A percentile compares a stretch with the other conserved stretches of the same genome.
Evolutionary conservation across 2,888 invertebrate species (phyloP).

Genomic region (Luperina nickerlii): DNA sequence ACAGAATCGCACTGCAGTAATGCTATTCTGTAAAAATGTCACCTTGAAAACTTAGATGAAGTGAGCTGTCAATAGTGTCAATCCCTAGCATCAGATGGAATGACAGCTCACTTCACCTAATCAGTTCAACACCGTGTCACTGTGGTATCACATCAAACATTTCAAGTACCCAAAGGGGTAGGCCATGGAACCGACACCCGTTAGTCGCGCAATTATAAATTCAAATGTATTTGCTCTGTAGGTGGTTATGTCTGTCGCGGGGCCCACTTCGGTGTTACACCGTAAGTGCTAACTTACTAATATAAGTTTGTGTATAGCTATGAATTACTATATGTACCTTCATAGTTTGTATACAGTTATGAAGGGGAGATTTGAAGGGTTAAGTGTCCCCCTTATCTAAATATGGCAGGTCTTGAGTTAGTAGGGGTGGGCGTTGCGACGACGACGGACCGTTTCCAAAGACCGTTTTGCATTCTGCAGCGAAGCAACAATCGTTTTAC

Average conservation of each 20-base stretch:
- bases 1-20: too few relatives aligned
- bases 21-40: too few relatives aligned
- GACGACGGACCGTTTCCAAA: too few relatives aligned
- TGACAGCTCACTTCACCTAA: neutral
- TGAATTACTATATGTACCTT: neutral
- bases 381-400: slow-evolving; percentile 21
- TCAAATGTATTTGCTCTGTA: slow-evolving; percentile 58
- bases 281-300: slow-evolving; percentile 15
- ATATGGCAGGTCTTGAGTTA: slow-evolving; percentile 7
- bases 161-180: slow-evolving; percentile 8
- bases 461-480: too few relatives aligned
- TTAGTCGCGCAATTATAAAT: slow-evolving; percentile 51
- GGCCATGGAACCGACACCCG: slow-evolving; percentile 24
- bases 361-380: slow-evolving; percentile 1
- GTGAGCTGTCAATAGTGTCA: too few relatives aligned
- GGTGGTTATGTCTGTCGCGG: slow-evolving; percentile 37
- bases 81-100: too few relatives aligned
- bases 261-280: slow-evolving; percentile 21
- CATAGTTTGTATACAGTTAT: neutral
- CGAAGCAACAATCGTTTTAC: too few relatives aligned
- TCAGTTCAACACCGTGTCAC: slow-evolving; percentile 5
- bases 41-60: too few relatives aligned
- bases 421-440: too few relatives aligned
- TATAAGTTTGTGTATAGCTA: neutral
- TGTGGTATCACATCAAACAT: slow-evolving; percentile 12